Conservation (phyloP, 2,797 vertebrate species). For the Apogon hyalosoma region DNA sequence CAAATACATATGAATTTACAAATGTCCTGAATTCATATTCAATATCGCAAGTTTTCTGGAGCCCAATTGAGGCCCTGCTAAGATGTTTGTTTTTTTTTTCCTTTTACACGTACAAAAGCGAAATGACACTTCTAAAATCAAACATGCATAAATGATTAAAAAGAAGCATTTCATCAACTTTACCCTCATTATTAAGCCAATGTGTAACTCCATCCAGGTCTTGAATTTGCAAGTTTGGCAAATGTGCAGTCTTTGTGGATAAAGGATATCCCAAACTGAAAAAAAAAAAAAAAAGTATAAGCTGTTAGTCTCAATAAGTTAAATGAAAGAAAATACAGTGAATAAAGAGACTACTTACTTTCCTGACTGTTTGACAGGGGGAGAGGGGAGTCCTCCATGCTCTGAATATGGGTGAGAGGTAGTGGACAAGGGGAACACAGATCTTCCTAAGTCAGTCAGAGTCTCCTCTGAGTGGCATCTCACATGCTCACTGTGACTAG, state of each 20-base stretch:
- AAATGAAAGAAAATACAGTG: not conserved
- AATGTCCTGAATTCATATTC: too few relatives aligned
- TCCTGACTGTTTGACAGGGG: conserved; percentile 86
- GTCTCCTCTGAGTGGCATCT: conserved; percentile 92
- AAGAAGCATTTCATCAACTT: not conserved
- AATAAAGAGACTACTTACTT: conserved; percentile 80
- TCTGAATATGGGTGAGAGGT: conserved; percentile 83
- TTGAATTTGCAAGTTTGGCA: conserved; percentile 82
- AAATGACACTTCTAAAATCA: not conserved
- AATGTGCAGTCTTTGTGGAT: conserved; percentile 79
- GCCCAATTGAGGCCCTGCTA: too few relatives aligned
- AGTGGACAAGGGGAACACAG: conserved; percentile 76
- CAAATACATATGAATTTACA: too few relatives aligned
- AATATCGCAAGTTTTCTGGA: too few relatives aligned
- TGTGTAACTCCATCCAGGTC: conserved; percentile 87
- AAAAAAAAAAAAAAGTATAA: conserved; percentile 8
- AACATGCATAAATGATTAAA: not conserved
- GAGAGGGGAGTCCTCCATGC: conserved; percentile 82
- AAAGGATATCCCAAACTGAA: conserved; percentile 85
- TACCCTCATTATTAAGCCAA: conserved; percentile 92
- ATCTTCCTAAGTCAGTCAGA: conserved; percentile 78
- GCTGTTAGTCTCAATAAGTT: conserved; percentile 15
- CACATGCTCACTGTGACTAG: conserved; percentile 68
- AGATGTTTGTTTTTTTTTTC: too few relatives aligned
- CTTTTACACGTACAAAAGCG: not conserved